Conservation (phyloP, 2,888 invertebrate genomes). For the Scaptomyza reducta region DNA sequence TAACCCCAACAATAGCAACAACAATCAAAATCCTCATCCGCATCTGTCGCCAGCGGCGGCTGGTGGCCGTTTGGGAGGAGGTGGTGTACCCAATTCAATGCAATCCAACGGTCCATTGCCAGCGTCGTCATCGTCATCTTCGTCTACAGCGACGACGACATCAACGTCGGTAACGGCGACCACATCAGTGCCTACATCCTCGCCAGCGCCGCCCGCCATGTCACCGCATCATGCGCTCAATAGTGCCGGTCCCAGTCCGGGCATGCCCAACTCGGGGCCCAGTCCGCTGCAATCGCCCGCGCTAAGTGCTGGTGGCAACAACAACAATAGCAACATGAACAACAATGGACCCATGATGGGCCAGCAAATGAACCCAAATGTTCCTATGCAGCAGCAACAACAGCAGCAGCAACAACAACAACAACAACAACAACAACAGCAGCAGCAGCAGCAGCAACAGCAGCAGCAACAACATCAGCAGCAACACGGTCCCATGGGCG, state of each 20-base stretch:
- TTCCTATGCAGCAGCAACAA: conserved; percentile 83
- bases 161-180: conserved; percentile 67
- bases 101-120: conserved; percentile 86
- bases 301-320: conserved; percentile 52
- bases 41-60: conserved; percentile 81
- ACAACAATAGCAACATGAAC: conserved; percentile 61
- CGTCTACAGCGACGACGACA: conserved; percentile 65
- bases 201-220: conserved; percentile 85
- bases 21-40: conserved; percentile 78
- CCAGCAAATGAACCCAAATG: conserved; percentile 84
- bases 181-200: conserved; percentile 82
- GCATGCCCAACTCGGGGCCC: conserved; percentile 72
- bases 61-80: conserved; percentile 71
- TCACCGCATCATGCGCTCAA: conserved; percentile 83
- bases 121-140: conserved; percentile 74
- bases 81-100: conserved; percentile 73
- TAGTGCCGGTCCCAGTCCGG: conserved; percentile 78
- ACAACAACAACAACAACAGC: background rate
- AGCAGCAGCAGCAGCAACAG: conserved; percentile 9
- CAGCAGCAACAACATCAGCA: conserved; percentile 31
- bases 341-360: conserved; percentile 81
- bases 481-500: conserved; percentile 82
- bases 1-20: conserved; percentile 62
- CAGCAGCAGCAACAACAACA: conserved; percentile 18
- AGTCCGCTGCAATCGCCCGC: conserved; percentile 80